Conservation (phyloP, 2,113 vertebrate species). For the Miniopterus natalensis region DNA sequence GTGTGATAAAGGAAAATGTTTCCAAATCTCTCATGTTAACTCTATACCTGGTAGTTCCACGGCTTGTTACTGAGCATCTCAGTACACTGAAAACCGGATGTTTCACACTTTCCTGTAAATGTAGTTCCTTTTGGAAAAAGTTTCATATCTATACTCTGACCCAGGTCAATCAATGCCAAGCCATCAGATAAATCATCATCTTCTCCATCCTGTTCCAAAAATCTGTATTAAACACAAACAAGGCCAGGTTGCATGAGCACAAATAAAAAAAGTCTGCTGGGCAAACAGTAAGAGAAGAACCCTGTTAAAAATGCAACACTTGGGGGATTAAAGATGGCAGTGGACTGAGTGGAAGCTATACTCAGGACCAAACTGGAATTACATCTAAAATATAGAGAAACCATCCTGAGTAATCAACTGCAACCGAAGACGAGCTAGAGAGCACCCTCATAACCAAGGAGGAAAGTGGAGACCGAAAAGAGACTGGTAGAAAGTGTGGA, state of each 20-base stretch:
- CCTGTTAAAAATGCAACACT: not conserved
- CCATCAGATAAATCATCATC: constrained; percentile 91
- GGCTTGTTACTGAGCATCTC: constrained; percentile 95
- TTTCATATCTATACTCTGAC: constrained; percentile 96
- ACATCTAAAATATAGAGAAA: too few species aligned
- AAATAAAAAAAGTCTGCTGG: not conserved
- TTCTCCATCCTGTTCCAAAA: constrained; percentile 90
- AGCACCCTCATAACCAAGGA: too few species aligned
- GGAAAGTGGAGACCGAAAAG: too few species aligned
- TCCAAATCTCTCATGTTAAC: not conserved
- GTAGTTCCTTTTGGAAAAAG: constrained; percentile 93
- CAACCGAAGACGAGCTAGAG: too few species aligned
- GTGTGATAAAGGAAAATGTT: not conserved
- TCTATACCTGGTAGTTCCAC: constrained; percentile 96
- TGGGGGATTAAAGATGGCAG: too few species aligned
- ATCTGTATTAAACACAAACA: constrained; percentile 87
- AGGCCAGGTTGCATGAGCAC: not conserved
- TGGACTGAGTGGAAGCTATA: too few species aligned
- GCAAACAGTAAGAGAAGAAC: not conserved
- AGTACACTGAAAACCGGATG: constrained; percentile 96
- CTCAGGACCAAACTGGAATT: too few species aligned
- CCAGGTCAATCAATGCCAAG: constrained; percentile 94
- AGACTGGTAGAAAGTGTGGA: too few species aligned
- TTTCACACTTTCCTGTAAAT: constrained; percentile 94
- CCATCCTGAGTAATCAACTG: too few species aligned